Evolutionary conservation across 2,888 invertebrate species (phyloP).

Genomic region (Neocrepidodera transversa): DNA sequence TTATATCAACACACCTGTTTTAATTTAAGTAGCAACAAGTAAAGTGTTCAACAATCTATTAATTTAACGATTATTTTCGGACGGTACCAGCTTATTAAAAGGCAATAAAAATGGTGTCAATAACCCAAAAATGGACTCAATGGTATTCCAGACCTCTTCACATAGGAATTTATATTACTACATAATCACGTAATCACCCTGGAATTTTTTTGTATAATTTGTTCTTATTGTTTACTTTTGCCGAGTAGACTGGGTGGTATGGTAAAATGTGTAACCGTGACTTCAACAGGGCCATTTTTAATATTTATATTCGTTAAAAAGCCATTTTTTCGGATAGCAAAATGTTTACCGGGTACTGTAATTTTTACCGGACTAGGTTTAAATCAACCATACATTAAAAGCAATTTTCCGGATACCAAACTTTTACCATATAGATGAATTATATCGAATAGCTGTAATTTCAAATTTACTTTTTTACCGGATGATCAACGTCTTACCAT

Average conservation of each 20-base stretch:
- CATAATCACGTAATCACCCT: background rate
- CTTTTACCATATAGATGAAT: too few species aligned
- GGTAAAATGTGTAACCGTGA: background rate
- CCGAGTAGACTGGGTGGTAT: background rate
- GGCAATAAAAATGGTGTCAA: constrained; percentile 24
- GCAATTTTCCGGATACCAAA: too few species aligned
- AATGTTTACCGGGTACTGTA: too few species aligned
- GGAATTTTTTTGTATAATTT: background rate
- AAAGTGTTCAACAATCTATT: background rate
- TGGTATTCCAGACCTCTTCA: background rate
- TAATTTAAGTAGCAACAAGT: background rate
- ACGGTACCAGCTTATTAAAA: constrained; percentile 19
- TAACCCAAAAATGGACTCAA: constrained; percentile 18
- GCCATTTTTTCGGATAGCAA: too few species aligned
- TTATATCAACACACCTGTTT: background rate
- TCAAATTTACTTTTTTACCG: too few species aligned
- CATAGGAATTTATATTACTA: background rate
- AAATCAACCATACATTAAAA: too few species aligned
- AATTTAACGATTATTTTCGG: constrained; percentile 16
- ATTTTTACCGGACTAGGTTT: too few species aligned
- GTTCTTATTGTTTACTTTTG: constrained; percentile 6
- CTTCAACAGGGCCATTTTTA: background rate
- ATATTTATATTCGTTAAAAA: too few species aligned
- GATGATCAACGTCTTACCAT: too few species aligned
- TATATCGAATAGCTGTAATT: too few species aligned